Evolutionary conservation across 2,797 vertebrate species (phyloP).

Genomic region (Semotilus atromaculatus): DNA sequence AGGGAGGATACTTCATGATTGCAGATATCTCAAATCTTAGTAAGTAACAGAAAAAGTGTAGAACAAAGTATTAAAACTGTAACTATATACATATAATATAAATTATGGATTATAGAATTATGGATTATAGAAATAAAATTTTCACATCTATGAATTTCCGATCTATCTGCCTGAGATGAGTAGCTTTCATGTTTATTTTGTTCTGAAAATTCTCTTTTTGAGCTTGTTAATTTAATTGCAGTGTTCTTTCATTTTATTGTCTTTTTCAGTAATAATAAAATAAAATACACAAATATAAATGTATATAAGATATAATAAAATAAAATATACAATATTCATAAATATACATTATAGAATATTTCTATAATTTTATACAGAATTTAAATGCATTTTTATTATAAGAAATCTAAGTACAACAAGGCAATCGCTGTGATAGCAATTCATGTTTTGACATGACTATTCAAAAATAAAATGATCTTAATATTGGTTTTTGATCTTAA

Average conservation of each 20-base stretch:
- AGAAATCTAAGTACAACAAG: background rate
- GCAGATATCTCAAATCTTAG: constrained; percentile 88
- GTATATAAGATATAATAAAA: too few species aligned
- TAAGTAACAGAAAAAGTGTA: constrained; percentile 71
- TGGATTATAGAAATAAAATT: background rate
- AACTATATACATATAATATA: too few species aligned
- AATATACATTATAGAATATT: background rate
- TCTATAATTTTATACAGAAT: background rate
- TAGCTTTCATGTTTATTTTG: background rate
- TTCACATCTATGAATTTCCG: background rate
- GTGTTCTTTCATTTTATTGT: background rate
- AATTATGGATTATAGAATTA: background rate
- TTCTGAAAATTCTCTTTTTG: constrained; percentile 4
- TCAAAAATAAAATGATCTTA: background rate
- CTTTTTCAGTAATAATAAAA: background rate
- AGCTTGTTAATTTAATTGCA: background rate
- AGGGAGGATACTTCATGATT: constrained; percentile 92
- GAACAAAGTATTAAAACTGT: background rate
- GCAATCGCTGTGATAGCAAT: background rate
- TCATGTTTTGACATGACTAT: background rate
- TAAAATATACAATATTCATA: background rate
- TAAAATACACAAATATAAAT: too few species aligned
- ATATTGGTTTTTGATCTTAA: background rate
- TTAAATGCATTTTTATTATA: background rate
- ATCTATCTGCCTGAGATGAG: background rate